phyloP scores from a whole-genome alignment of 1,140 invertebrate genomes.

The Cryptotermes secundus region DNA sequence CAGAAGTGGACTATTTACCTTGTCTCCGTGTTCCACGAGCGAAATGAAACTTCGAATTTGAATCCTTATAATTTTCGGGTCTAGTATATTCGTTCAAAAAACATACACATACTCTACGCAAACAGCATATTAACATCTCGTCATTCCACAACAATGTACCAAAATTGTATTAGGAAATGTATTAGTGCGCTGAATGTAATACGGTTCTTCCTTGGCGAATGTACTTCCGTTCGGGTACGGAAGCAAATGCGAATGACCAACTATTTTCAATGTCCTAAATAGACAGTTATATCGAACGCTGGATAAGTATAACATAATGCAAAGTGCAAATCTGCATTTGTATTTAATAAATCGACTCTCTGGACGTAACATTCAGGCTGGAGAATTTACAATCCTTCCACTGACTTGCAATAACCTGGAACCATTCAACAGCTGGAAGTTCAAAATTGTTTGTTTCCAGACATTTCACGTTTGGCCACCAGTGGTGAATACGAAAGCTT shows the following conservation, averaged over 20 bases:
- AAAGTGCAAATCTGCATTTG: neutral
- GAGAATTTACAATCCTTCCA: neutral
- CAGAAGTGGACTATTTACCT: neutral
- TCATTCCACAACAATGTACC: neutral
- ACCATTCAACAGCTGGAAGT: neutral
- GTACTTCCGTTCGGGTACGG: neutral
- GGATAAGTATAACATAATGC: neutral
- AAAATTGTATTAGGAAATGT: neutral
- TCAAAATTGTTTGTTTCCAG: neutral
- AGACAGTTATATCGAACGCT: neutral
- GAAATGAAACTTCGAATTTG: neutral
- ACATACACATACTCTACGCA: neutral
- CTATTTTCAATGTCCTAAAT: neutral
- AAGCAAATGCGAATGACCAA: neutral
- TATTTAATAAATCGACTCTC: neutral
- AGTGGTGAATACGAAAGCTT: neutral
- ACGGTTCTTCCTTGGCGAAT: neutral
- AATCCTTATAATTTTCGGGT: neutral
- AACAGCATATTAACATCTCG: neutral
- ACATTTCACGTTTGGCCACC: neutral
- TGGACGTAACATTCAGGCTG: neutral
- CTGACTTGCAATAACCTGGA: neutral
- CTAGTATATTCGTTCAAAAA: neutral
- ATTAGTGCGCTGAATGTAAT: neutral
- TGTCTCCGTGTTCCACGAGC: neutral